Conservation (phyloP, 1,140 invertebrate genomes). For the Drosophila lini region DNA sequence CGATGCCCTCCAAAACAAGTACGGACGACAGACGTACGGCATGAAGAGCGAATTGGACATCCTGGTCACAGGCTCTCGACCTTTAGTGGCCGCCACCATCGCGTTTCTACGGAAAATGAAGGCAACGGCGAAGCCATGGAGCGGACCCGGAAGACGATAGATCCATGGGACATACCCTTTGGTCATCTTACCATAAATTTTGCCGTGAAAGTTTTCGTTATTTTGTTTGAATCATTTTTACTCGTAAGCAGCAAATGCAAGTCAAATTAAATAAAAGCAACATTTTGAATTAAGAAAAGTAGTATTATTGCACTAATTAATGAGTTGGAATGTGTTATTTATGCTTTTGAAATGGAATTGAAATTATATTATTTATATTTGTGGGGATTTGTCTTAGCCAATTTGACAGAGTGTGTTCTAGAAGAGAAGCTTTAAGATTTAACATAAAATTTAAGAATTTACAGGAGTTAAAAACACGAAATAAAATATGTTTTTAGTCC, state of each 20-base stretch:
- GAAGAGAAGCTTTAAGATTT: too few relatives aligned
- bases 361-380: neutral
- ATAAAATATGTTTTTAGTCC: too few relatives aligned
- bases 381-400: neutral
- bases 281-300: neutral
- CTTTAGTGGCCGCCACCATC: constrained; percentile 93
- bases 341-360: neutral
- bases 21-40: constrained; percentile 64
- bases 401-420: too few relatives aligned
- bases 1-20: constrained; percentile 65
- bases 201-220: constrained; percentile 26
- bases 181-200: constrained; percentile 14
- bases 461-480: too few relatives aligned
- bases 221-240: constrained; percentile 17
- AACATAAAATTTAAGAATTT: too few relatives aligned
- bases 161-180: neutral
- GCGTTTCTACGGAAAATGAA: constrained; percentile 41
- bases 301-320: too few relatives aligned
- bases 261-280: neutral
- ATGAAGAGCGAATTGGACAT: constrained; percentile 86
- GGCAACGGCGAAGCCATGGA: constrained; percentile 13
- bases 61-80: constrained; percentile 95
- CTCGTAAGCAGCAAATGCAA: neutral
- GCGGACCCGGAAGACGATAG: neutral
- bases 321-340: too few relatives aligned